These are phyloP conservation scores for Acromyrmex echinatior DNA, from an alignment of 1,140 invertebrate species.

Conservation along the genomic window DNA sequence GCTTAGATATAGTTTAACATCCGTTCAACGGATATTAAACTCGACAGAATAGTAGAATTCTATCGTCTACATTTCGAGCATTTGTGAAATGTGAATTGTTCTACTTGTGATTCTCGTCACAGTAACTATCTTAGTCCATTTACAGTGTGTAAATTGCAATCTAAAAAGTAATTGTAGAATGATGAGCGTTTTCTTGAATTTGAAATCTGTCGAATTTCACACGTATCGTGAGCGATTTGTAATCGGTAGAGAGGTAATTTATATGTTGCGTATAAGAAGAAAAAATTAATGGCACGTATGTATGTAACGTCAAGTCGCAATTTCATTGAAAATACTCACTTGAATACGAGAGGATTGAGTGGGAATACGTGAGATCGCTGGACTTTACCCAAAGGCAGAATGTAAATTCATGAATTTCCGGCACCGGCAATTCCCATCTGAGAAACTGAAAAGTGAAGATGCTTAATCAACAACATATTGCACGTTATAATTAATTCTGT, in stretches of 20 bases:
- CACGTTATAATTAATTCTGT: conserved; percentile 20
- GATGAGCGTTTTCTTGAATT: neutral
- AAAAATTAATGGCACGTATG: neutral
- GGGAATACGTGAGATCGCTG: conserved; percentile 87
- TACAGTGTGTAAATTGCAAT: neutral
- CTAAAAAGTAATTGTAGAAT: neutral
- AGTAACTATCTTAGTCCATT: neutral
- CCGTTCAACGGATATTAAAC: neutral
- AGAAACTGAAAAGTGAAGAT: conserved; percentile 87
- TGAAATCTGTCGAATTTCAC: neutral
- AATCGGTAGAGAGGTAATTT: neutral
- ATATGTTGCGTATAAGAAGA: neutral
- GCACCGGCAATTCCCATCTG: conserved; percentile 88
- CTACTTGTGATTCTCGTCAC: neutral
- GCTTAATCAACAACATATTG: neutral
- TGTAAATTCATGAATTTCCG: conserved; percentile 89
- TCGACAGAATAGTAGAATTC: neutral
- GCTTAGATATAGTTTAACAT: neutral
- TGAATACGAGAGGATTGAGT: conserved; percentile 90
- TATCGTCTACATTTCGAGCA: neutral
- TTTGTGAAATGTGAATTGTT: conserved; percentile 6
- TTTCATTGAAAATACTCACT: conserved; percentile 86
- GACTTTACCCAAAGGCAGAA: conserved; percentile 90
- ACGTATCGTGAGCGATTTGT: too few relatives aligned
- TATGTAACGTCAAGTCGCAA: neutral